phyloP scores from a whole-genome alignment of 2,113 vertebrate genomes.

The Meriones unguiculatus region DNA sequence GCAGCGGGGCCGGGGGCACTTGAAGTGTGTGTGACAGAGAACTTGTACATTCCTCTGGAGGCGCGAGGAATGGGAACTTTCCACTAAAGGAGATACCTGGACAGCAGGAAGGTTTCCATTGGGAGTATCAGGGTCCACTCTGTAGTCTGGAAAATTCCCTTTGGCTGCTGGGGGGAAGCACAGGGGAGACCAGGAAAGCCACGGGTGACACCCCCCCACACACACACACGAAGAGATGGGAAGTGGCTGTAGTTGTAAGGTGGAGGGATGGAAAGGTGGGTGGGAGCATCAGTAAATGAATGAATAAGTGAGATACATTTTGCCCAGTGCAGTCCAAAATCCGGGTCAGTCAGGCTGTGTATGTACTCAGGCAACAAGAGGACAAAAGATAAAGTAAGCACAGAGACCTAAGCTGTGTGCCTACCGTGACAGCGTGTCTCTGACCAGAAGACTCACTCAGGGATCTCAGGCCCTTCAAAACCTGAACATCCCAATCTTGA shows the following conservation, averaged over 20 bases:
- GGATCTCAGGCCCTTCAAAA: not conserved
- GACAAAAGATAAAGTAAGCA: not conserved
- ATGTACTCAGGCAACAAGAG: not conserved
- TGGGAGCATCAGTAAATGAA: not conserved
- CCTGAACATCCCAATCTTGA: not conserved
- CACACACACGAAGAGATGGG: not conserved
- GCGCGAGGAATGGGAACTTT: not conserved
- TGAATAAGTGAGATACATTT: not conserved
- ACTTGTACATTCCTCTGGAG: not conserved
- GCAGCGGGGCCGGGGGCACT: accelerated
- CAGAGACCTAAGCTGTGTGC: not conserved
- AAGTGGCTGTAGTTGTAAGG: not conserved
- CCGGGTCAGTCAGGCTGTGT: not conserved
- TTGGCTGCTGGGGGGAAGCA: not conserved
- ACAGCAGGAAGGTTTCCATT: not conserved
- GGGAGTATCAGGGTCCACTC: not conserved
- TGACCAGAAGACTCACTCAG: not conserved
- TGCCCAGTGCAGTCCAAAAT: not conserved
- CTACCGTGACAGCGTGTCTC: not conserved
- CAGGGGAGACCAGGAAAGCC: not conserved
- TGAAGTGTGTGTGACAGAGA: accelerated
- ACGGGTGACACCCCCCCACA: not conserved
- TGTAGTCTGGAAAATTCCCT: not conserved
- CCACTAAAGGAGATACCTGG: not conserved
- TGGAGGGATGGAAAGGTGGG: not conserved